phyloP scores from a whole-genome alignment of 1,140 invertebrate genomes.

The Homarus americanus region DNA sequence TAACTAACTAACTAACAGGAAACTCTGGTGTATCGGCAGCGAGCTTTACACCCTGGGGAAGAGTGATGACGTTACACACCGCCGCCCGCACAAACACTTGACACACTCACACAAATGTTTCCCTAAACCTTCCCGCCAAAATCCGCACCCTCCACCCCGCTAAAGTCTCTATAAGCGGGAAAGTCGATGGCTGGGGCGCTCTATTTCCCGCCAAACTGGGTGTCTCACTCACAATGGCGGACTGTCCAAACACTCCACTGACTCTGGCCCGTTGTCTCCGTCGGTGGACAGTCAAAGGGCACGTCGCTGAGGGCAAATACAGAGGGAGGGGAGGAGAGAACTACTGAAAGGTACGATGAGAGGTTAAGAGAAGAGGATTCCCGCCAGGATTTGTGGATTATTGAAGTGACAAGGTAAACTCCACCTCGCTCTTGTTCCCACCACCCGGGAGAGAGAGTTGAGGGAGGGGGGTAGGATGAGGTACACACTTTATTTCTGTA shows the following conservation, averaged over 20 bases:
- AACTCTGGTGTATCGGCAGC: too few relatives aligned
- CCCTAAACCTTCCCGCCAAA: neutral
- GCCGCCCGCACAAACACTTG: neutral
- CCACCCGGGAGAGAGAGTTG: too few relatives aligned
- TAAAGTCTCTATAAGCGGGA: neutral
- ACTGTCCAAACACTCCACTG: neutral
- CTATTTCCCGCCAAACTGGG: neutral
- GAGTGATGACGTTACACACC: too few relatives aligned
- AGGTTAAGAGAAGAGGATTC: neutral
- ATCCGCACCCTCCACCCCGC: neutral
- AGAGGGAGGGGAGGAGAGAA: too few relatives aligned
- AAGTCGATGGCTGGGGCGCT: neutral
- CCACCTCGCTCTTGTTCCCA: too few relatives aligned
- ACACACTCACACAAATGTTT: neutral
- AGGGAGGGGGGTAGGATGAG: too few relatives aligned
- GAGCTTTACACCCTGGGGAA: too few relatives aligned
- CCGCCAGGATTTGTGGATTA: neutral
- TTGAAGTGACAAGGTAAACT: neutral
- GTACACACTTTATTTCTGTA: too few relatives aligned
- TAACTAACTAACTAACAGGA: too few relatives aligned
- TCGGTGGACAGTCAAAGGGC: neutral
- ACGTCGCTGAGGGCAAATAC: neutral
- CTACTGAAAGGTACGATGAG: neutral
- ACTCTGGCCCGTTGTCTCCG: neutral
- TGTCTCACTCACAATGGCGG: neutral